Conservation (phyloP, 1,140 invertebrate genomes). For the Penaeus indicus region DNA sequence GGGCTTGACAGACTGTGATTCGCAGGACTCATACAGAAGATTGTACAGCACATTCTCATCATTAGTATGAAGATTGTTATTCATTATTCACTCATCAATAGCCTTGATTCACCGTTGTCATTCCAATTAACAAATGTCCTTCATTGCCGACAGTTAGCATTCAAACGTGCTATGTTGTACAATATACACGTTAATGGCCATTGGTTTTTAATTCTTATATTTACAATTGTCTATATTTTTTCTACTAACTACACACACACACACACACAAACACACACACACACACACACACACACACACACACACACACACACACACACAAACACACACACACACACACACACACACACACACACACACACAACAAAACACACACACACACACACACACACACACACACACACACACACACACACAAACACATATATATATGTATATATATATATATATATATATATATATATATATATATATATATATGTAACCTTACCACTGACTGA, state of each 20-base stretch:
- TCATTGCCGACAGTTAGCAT: too few relatives aligned
- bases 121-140: too few relatives aligned
- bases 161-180: too few relatives aligned
- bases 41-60: too few relatives aligned
- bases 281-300: neutral
- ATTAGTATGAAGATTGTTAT: too few relatives aligned
- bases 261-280: neutral
- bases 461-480: conserved; percentile 15
- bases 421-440: neutral
- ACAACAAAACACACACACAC: neutral
- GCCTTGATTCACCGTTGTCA: too few relatives aligned
- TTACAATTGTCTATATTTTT: neutral
- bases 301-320: neutral
- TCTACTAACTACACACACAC: neutral
- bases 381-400: neutral
- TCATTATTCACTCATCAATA: too few relatives aligned
- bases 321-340: neutral
- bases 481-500: too few relatives aligned
- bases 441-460: conserved; percentile 20
- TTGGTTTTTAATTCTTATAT: neutral
- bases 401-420: neutral
- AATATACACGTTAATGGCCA: neutral
- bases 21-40: too few relatives aligned
- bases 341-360: neutral
- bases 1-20: too few relatives aligned